Base-by-base conservation (phyloP, 2,888 invertebrate species). In the Sphaeridia pumilis region DNA sequence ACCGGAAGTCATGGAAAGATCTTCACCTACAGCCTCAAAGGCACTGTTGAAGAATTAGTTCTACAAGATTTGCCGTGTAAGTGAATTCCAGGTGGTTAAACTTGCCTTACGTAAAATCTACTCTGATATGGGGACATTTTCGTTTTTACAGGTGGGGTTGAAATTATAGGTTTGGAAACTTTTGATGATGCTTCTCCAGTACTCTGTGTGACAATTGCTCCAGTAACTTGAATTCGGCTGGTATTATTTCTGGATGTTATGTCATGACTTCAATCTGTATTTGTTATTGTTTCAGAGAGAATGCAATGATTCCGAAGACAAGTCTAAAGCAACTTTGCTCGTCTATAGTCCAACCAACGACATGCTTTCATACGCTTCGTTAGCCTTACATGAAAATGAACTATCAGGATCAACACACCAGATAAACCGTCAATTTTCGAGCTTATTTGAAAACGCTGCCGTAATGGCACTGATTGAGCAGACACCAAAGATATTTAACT, bases 61-160 rank as follows among this genome's bases (percentile, higher is more conserved):
- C 79, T 80, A 59, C 77, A 78, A 4, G 81, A 82, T 65, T 78
- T 82, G 65, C 81, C 81, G 65, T 78, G 81, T 80, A 71, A 68
- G 68, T n/a, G n/a, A n/a, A n/a, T n/a, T n/a, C n/a, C n/a, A 7
- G 12, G 20, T 41, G 7, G n/a, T 17, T 14, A 14, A 38, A 38
- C 17, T 38, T 38, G 7, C 12, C 41, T n/a, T n/a, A n/a, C n/a
- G n/a, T n/a, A 24, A 25, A 43, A 43, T 43, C 17, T n/a, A 24
- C 10, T 44, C 28, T 20, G 10, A 24, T 43, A 22, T 17, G 25
- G 12, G 14, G 17, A 2, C n/a, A n/a, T n/a, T n/a, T 14, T 28
- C 24, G 28, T 28, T 54, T 46, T 4, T 48, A 26, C 36, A 63
- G 65, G 52, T 51, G 63, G 61, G 17, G 54, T 58, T 22, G 65